Conservation (phyloP, 2,888 invertebrate genomes). For the Microchrysa polita region DNA sequence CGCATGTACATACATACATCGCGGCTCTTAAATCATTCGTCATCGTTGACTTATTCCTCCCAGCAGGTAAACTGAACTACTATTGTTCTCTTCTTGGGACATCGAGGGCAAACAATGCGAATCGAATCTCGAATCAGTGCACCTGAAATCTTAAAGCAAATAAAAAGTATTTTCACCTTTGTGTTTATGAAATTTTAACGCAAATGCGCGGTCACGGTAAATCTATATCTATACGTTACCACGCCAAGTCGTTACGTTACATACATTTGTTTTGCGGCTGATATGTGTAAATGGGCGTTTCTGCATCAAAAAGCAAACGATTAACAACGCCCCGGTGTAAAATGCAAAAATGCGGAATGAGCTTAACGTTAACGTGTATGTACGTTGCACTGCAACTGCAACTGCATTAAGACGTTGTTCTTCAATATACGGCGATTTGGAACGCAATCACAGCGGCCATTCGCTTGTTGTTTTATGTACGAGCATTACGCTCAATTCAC, state of each 20-base stretch:
- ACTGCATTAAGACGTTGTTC: slow-evolving; percentile 26
- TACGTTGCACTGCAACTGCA: not conserved
- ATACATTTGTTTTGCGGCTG: slow-evolving; percentile 17
- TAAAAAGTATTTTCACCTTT: slow-evolving; percentile 35
- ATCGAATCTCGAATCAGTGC: slow-evolving; percentile 15
- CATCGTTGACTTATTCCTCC: slow-evolving; percentile 22
- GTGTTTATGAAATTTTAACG: not conserved
- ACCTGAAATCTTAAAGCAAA: slow-evolving; percentile 18
- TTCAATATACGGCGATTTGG: not conserved
- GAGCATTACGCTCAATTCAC: slow-evolving; percentile 12
- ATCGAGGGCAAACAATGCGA: slow-evolving; percentile 20
- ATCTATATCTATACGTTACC: too few relatives aligned
- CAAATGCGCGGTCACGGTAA: not conserved
- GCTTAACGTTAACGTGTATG: too few relatives aligned
- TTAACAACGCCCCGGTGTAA: not conserved
- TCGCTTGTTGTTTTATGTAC: not conserved
- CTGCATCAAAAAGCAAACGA: slow-evolving; percentile 12
- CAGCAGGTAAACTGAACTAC: slow-evolving; percentile 6
- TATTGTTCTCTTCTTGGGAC: slow-evolving; percentile 11
- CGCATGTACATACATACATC: not conserved
- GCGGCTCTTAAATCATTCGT: slow-evolving; percentile 9
- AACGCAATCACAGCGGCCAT: too few relatives aligned
- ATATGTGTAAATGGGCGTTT: slow-evolving; percentile 25
- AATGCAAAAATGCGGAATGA: not conserved
- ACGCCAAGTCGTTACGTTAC: slow-evolving; percentile 19